Conservation (phyloP, 1,140 invertebrate species). For the Zaprionus nigranus region DNA sequence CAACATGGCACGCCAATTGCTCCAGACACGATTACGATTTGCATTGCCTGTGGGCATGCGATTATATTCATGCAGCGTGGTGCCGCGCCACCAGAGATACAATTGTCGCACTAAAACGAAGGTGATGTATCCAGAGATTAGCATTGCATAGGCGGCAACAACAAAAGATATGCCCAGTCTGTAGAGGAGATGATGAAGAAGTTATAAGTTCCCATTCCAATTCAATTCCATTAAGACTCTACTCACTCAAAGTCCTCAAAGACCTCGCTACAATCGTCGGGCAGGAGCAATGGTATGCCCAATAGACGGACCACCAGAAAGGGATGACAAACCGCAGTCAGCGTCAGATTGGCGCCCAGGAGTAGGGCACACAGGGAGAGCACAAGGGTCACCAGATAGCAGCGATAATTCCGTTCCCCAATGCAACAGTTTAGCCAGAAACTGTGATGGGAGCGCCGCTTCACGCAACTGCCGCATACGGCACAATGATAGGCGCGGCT, state of each 20-base stretch:
- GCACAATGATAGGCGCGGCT: slow-evolving; percentile 72
- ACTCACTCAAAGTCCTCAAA: slow-evolving; percentile 84
- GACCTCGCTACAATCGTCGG: slow-evolving; percentile 85
- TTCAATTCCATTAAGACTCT: no score
- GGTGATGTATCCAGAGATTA: slow-evolving; percentile 62
- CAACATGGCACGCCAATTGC: slow-evolving; percentile 67
- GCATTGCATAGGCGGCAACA: slow-evolving; percentile 69
- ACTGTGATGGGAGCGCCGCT: slow-evolving; percentile 77
- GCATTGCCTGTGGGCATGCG: slow-evolving; percentile 35
- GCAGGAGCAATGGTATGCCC: slow-evolving; percentile 80
- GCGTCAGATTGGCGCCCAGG: slow-evolving; percentile 84
- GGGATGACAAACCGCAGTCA: slow-evolving; percentile 85
- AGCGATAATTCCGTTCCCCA: slow-evolving; percentile 84
- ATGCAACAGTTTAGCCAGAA: slow-evolving; percentile 85
- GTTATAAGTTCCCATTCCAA: no score
- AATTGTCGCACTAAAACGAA: slow-evolving; percentile 61
- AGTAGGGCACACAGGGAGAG: slow-evolving; percentile 71
- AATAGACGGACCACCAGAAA: slow-evolving; percentile 77
- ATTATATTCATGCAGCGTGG: slow-evolving; percentile 80
- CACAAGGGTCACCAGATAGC: slow-evolving; percentile 80
- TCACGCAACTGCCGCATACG: slow-evolving; percentile 75
- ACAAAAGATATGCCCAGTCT: slow-evolving; percentile 76
- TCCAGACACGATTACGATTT: slow-evolving; percentile 68
- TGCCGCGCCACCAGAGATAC: slow-evolving; percentile 65
- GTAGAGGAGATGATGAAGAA: neutral